Base-by-base conservation (phyloP, 2,888 invertebrate species). In the Caenorhabditis japonica region DNA sequence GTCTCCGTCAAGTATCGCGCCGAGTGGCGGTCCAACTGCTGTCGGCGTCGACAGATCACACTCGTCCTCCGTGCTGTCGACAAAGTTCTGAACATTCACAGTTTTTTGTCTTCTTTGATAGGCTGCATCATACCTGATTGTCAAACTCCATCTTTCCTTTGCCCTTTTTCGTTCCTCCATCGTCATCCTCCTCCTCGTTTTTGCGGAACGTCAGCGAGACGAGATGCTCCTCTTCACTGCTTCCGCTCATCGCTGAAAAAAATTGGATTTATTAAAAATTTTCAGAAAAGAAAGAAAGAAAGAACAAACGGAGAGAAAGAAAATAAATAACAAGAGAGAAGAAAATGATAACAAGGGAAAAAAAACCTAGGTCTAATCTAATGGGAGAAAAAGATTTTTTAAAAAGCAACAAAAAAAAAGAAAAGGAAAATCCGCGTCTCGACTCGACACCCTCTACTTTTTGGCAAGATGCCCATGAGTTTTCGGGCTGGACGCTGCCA, bases 401-500 rank as follows among this genome's bases (percentile, higher is more conserved):
- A 44, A 41, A 21, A 36, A 41, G 7, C 36, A 39, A 19, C 13
- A 19, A 33, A 17, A 41, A 51, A 41, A 21, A 60, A 41, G 23
- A 19, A 41, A 58, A 17, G 21, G 21, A 25, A 33, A 15, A n/a
- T 15, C 47, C 34, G 39, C 38, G 25, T 25, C 38, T 52, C 23
- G 36, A 27, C 47, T 47, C 25, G 47, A 17, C 30, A 7, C 30
- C 5, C 7, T 23, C 46, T 51, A 44, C 23, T 69, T 69, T 46
- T 53, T 70, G 13, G 59, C 49, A 19, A 82, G 44, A 71, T 82
- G 81, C n/a, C 77, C 81, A 51, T 82, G 81, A 23, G 80, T 80
- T 21, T 71, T 68, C n/a, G 82, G 80, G 36, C 69, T 70, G 51
- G 84, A 80, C 5, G 53, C 62, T 4, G 86, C 86, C 73, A 86